Percentiles rank a stretch among this genome's conserved stretches.
These are phyloP conservation scores for Ganaspis brasiliensis DNA, from an alignment of 2,888 invertebrate genomes.

Conservation along the genomic window DNA sequence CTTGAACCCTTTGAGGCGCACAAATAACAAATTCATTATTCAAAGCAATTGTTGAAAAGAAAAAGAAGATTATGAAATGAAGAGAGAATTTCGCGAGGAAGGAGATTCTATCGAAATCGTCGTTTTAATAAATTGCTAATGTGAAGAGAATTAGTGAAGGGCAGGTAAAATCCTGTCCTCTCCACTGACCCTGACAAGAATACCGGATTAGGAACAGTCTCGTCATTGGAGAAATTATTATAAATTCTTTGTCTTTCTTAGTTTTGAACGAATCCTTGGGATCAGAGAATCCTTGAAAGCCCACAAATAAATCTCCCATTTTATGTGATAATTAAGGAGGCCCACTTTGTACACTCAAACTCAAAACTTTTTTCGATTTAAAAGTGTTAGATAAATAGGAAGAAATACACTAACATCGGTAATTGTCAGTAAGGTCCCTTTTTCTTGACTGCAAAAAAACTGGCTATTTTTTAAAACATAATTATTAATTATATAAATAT, in stretches of 20 bases:
- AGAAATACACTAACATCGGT: too few relatives aligned
- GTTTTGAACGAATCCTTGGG: conserved; percentile 4
- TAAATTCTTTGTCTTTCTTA: conserved; percentile 26
- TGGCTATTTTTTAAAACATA: too few relatives aligned
- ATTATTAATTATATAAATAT: too few relatives aligned
- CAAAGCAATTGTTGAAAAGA: too few relatives aligned
- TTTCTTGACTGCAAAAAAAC: too few relatives aligned
- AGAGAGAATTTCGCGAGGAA: conserved; percentile 2
- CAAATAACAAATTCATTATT: too few relatives aligned
- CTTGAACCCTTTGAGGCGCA: too few relatives aligned
- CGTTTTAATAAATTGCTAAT: neutral
- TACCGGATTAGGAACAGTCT: conserved; percentile 17
- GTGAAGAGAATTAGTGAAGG: neutral
- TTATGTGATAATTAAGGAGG: conserved; percentile 10
- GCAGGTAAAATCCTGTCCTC: neutral
- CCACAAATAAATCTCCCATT: conserved; percentile 28
- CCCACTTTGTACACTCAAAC: neutral
- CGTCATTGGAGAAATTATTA: conserved; percentile 23
- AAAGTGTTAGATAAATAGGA: too few relatives aligned
- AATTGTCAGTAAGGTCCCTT: too few relatives aligned
- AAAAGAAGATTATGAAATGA: neutral
- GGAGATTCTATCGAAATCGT: neutral
- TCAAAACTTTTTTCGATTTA: neutral
- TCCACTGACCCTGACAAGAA: conserved; percentile 20
- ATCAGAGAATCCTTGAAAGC: conserved; percentile 6